Percentiles rank a stretch among this genome's conserved stretches.
Conservation (phyloP, 2,797 vertebrate species). For the Melanotaenia boesemani region DNA sequence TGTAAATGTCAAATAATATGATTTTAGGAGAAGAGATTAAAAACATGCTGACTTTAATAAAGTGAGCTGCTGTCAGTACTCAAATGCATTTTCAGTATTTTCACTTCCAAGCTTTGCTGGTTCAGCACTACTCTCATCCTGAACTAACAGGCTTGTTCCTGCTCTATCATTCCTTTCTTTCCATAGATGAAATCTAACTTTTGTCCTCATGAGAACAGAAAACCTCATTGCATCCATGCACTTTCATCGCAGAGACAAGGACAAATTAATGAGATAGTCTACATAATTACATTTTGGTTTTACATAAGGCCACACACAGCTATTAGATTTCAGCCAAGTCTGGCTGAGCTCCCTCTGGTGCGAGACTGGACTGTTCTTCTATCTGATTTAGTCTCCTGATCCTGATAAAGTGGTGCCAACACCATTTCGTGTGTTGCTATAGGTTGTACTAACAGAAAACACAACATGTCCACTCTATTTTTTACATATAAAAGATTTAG, state of each 20-base stretch:
- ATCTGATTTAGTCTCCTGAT: conserved; percentile 23
- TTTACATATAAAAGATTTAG: not conserved
- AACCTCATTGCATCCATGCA: not conserved
- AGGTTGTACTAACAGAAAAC: not conserved
- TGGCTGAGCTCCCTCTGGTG: conserved; percentile 2
- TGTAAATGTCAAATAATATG: not conserved
- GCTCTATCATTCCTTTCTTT: not conserved
- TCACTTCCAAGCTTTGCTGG: not conserved
- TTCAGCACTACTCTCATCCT: not conserved
- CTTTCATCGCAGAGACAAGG: not conserved
- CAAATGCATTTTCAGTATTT: not conserved
- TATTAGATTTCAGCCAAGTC: conserved; percentile 40
- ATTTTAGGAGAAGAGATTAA: not conserved
- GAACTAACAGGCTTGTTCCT: not conserved
- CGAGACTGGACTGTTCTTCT: not conserved
- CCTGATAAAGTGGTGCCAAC: conserved; percentile 25
- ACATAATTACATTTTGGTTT: conserved; percentile 18
- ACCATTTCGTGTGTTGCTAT: conserved; percentile 22
- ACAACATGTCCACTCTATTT: not conserved
- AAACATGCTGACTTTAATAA: not conserved
- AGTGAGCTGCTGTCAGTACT: not conserved
- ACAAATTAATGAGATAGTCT: conserved; percentile 26
- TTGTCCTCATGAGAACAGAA: not conserved
- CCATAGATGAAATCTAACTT: conserved; percentile 15
- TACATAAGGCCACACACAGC: conserved; percentile 1